phyloP scores from a whole-genome alignment of 2,113 vertebrate species.

The Daboia siamensis region DNA sequence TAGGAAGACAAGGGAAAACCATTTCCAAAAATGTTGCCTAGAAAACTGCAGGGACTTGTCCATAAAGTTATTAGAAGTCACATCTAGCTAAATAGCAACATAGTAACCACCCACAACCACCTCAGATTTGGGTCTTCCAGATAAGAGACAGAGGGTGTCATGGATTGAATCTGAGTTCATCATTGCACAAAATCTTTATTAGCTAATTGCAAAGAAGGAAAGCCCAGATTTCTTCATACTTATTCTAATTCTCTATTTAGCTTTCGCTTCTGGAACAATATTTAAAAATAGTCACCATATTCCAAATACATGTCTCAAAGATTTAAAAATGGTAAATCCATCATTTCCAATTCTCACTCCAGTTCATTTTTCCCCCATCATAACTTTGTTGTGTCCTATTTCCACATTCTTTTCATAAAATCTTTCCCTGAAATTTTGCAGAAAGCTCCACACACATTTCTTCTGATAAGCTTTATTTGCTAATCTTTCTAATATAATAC shows the following conservation, averaged over 20 bases:
- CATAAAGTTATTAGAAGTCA: not conserved
- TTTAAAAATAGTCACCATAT: not conserved
- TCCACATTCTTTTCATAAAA: not conserved
- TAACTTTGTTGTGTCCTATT: not conserved
- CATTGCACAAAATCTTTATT: not conserved
- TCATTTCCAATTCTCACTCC: not conserved
- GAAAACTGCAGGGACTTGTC: not conserved
- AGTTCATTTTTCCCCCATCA: not conserved
- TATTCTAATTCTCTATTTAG: not conserved
- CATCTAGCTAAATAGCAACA: not conserved
- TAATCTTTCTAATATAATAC: not conserved
- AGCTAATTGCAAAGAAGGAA: not conserved
- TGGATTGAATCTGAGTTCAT: not conserved
- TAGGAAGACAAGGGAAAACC: not conserved
- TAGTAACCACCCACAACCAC: not conserved
- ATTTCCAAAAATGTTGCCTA: not conserved
- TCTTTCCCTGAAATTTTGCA: not conserved
- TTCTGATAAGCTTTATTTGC: not conserved
- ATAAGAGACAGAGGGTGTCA: not conserved
- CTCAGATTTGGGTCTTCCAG: not conserved
- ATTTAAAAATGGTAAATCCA: not conserved
- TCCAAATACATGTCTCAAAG: not conserved
- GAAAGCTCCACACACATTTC: not conserved
- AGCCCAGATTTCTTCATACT: not conserved
- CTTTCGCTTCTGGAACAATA: not conserved